Evolutionary conservation across 2,888 invertebrate species (phyloP).

Genomic region (Pristionchus exspectatus): DNA sequence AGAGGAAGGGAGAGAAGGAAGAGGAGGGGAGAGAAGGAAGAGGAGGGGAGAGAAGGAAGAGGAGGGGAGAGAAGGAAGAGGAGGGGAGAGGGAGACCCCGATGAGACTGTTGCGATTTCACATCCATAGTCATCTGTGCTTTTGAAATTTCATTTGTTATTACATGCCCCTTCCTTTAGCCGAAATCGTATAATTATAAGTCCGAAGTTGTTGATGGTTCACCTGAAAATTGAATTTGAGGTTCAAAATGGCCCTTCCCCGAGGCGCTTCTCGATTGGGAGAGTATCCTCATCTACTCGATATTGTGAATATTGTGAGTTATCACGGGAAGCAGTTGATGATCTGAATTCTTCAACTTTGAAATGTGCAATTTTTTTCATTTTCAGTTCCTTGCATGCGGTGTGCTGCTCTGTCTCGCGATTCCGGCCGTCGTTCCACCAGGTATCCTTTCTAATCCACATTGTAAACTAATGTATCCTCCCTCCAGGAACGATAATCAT

Average conservation of each 20-base stretch:
- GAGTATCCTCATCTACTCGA: conserved; percentile 41
- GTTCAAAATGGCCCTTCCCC: conserved; percentile 13
- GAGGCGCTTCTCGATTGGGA: background rate
- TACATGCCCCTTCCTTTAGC: no score
- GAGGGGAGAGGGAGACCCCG: background rate
- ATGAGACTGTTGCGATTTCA: conserved; percentile 1
- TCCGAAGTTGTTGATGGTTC: no score
- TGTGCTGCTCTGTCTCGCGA: conserved; percentile 33
- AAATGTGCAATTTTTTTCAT: background rate
- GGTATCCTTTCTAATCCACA: background rate
- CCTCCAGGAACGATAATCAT: conserved; percentile 40
- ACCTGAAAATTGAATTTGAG: background rate
- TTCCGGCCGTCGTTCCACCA: conserved; percentile 1
- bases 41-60: no score
- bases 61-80: background rate
- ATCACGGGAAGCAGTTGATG: background rate
- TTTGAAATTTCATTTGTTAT: background rate
- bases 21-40: background rate
- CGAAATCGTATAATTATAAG: no score
- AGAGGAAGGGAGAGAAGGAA: background rate
- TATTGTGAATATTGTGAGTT: conserved; percentile 28
- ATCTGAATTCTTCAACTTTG: background rate
- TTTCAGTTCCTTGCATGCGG: conserved; percentile 49
- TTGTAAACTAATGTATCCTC: background rate
- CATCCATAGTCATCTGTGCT: background rate